These are phyloP conservation scores for Biston stratarius DNA, from an alignment of 2,888 invertebrate species.

Conservation along the genomic window DNA sequence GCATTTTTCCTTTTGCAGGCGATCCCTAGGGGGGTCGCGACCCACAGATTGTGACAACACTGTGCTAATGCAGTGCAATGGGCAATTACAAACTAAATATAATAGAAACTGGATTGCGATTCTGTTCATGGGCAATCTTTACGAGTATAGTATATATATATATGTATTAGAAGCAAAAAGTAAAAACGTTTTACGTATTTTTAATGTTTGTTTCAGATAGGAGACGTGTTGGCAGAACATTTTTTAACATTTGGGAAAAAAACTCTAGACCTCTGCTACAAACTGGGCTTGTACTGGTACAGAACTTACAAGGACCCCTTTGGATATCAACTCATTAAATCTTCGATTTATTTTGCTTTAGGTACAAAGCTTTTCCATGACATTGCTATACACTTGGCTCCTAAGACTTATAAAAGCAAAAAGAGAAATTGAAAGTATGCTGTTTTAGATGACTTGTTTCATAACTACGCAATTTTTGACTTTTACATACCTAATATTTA, in stretches of 20 bases:
- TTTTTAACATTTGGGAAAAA: conserved; percentile 2
- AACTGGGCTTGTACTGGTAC: conserved; percentile 33
- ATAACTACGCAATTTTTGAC: neutral
- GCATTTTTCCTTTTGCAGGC: too few relatives aligned
- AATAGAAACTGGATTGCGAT: too few relatives aligned
- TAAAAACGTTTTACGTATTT: too few relatives aligned
- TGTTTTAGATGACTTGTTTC: neutral
- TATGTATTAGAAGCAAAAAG: too few relatives aligned
- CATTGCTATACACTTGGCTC: conserved; percentile 46
- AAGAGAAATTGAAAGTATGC: neutral
- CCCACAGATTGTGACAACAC: too few relatives aligned
- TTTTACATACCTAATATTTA: neutral
- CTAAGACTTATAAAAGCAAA: conserved; percentile 13
- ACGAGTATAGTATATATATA: too few relatives aligned
- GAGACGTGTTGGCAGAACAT: neutral
- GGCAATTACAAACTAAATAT: too few relatives aligned
- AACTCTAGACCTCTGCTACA: conserved; percentile 17
- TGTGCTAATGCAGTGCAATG: too few relatives aligned
- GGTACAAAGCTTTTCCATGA: conserved; percentile 60
- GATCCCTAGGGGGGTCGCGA: too few relatives aligned
- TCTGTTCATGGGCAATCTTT: too few relatives aligned
- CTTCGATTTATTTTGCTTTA: conserved; percentile 51
- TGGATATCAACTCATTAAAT: conserved; percentile 55
- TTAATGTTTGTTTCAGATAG: conserved; percentile 24
- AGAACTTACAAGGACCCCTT: conserved; percentile 50